Percentiles rank a stretch among this genome's conserved stretches.
These are phyloP conservation scores for Ophion ellenae DNA, from an alignment of 2,888 invertebrate genomes.

Conservation along the genomic window DNA sequence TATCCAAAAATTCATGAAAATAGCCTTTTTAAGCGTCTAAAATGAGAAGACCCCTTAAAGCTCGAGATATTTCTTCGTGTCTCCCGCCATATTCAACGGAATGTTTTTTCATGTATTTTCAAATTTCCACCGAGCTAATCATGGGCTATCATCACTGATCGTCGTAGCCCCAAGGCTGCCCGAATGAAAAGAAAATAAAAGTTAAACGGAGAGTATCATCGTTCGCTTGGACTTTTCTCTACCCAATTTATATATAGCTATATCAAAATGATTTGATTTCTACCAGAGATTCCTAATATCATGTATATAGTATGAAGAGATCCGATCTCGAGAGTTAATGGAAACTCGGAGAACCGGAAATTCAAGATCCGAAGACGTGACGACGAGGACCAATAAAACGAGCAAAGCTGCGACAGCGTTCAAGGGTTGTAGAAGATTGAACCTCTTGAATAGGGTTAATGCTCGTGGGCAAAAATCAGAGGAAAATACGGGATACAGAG, in stretches of 20 bases:
- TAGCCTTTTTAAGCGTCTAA: too few relatives aligned
- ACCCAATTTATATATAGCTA: background rate
- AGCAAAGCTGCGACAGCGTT: conserved; percentile 8
- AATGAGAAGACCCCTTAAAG: too few relatives aligned
- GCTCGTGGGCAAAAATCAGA: background rate
- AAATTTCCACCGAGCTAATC: too few relatives aligned
- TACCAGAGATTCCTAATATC: conserved; percentile 34
- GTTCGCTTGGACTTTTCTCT: background rate
- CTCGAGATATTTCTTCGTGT: too few relatives aligned
- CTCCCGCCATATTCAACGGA: too few relatives aligned
- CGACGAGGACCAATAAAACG: conserved; percentile 35
- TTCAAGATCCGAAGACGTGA: conserved; percentile 48
- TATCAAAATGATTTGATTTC: conserved; percentile 10
- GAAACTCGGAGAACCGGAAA: conserved; percentile 60
- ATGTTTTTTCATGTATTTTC: too few relatives aligned
- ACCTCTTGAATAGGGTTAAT: conserved; percentile 7
- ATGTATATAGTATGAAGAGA: conserved; percentile 46
- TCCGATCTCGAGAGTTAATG: conserved; percentile 55
- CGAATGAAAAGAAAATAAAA: background rate
- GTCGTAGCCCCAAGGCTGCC: too few relatives aligned
- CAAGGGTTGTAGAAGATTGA: conserved; percentile 13
- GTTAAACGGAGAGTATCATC: background rate
- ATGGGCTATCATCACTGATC: too few relatives aligned
- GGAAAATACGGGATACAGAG: background rate
- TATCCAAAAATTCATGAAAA: too few relatives aligned